Percentiles rank a stretch among this genome's conserved stretches.
phyloP scores from a whole-genome alignment of 2,113 vertebrate species.

The Camelus dromedarius region DNA sequence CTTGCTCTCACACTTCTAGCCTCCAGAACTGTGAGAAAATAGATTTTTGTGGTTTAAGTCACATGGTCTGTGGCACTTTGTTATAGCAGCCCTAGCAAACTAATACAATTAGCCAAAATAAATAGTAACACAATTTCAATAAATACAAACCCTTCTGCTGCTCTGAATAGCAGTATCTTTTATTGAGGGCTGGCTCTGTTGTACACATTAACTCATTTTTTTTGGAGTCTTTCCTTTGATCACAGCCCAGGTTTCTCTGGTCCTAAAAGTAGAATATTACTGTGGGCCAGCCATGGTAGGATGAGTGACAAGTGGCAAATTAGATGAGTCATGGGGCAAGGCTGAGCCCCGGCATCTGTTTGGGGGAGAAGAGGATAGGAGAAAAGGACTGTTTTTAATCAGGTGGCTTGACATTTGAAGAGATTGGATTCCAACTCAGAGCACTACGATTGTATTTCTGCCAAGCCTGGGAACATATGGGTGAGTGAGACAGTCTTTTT shows the following conservation, averaged over 20 bases:
- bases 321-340: background rate
- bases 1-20: background rate
- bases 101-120: background rate
- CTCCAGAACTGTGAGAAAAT: background rate
- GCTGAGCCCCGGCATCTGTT: background rate
- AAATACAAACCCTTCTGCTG: background rate
- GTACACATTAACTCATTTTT: background rate
- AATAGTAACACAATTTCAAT: background rate
- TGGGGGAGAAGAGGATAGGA: background rate
- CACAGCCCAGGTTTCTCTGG: background rate
- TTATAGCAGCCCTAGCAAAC: background rate
- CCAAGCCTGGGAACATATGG: background rate
- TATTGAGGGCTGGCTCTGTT: background rate
- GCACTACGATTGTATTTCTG: background rate
- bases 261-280: background rate
- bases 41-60: background rate
- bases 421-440: background rate
- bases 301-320: background rate
- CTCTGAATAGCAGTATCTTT: background rate
- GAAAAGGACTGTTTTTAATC: background rate
- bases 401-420: constrained; percentile 24
- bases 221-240: background rate
- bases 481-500: background rate
- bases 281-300: background rate
- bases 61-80: background rate